These are phyloP conservation scores for Amphipoea oculea DNA, from an alignment of 2,888 invertebrate species.

Conservation along the genomic window DNA sequence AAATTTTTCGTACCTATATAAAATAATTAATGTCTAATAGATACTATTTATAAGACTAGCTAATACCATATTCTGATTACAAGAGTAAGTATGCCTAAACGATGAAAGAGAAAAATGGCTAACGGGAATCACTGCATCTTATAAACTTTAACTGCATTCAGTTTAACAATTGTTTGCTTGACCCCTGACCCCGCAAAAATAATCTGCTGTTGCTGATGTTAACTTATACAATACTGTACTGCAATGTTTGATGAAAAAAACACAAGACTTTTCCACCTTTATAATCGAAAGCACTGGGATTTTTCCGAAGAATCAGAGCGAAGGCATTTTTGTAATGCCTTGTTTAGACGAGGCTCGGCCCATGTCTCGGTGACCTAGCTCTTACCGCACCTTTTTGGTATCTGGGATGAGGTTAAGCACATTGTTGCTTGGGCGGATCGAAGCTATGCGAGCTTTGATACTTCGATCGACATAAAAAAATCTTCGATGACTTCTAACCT, in stretches of 20 bases:
- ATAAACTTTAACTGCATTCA: no score
- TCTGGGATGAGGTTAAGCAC: constrained; percentile 35
- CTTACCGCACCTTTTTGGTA: constrained; percentile 27
- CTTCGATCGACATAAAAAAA: no score
- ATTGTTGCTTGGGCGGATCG: constrained; percentile 14
- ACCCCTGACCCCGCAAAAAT: not conserved
- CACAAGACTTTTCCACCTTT: not conserved
- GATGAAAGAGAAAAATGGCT: not conserved
- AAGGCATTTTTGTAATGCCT: constrained; percentile 24
- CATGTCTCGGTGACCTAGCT: constrained; percentile 10
- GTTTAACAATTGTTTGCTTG: not conserved
- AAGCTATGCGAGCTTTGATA: no score
- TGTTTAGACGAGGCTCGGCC: constrained; percentile 25
- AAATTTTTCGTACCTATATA: no score
- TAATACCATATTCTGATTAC: not conserved
- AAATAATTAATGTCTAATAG: not conserved
- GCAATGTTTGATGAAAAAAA: not conserved
- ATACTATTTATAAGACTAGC: not conserved
- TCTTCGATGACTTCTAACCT: no score
- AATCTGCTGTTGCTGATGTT: no score
- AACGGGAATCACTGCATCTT: not conserved
- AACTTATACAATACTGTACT: not conserved
- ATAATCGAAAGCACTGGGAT: not conserved
- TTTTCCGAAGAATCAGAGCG: constrained; percentile 13
- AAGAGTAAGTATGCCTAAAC: not conserved